These are phyloP conservation scores for Sarcoramphus papa DNA, from an alignment of 2,797 vertebrate species.

Conservation along the genomic window DNA sequence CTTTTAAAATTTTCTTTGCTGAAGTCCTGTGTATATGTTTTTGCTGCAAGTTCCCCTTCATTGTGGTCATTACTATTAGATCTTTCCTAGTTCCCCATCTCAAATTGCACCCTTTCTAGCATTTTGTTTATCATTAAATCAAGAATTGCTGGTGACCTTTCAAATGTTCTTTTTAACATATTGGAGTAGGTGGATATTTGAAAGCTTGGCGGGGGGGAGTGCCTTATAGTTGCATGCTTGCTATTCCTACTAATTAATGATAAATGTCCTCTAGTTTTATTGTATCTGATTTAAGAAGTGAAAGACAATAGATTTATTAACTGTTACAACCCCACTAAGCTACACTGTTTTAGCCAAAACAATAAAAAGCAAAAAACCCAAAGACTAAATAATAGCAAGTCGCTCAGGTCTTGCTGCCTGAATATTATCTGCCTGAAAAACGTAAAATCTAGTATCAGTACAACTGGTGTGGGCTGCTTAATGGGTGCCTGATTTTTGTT, in stretches of 20 bases:
- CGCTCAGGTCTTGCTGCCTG: background rate
- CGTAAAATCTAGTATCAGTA: accelerated
- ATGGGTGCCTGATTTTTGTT: background rate
- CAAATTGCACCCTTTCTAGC: background rate
- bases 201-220: background rate
- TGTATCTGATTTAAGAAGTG: background rate
- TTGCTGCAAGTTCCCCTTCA: background rate
- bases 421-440: background rate
- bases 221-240: background rate
- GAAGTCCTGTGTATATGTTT: background rate
- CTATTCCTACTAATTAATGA: constrained; percentile 7
- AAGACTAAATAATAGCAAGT: background rate
- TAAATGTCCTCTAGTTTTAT: background rate
- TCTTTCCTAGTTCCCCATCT: background rate
- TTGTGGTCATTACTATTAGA: background rate
- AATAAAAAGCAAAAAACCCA: background rate
- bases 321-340: background rate
- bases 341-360: background rate
- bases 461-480: background rate
- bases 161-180: constrained; percentile 50
- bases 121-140: background rate
- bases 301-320: background rate
- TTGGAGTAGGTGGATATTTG: constrained; percentile 57
- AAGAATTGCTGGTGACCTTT: constrained; percentile 30
- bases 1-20: background rate